These are phyloP conservation scores for Artemia franciscana DNA, from an alignment of 1,140 invertebrate species.

Conservation along the genomic window DNA sequence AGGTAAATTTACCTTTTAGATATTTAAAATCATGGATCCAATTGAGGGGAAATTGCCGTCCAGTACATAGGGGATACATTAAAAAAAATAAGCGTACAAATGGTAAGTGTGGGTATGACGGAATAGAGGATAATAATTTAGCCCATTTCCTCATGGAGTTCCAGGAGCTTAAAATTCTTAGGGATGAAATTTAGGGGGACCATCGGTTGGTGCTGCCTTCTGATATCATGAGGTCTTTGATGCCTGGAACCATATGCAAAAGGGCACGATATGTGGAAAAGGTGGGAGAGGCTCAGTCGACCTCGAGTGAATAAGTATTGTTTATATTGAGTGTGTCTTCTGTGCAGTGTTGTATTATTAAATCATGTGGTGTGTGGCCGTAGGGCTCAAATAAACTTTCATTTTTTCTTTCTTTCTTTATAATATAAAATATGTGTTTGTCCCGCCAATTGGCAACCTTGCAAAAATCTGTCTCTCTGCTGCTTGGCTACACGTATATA, in stretches of 20 bases:
- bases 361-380: too few species aligned
- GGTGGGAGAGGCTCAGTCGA: too few species aligned
- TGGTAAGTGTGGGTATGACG: background rate
- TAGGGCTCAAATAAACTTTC: too few species aligned
- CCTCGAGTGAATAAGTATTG: too few species aligned
- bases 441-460: too few species aligned
- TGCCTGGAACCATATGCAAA: background rate
- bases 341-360: too few species aligned
- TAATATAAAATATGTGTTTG: too few species aligned
- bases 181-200: background rate
- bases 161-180: background rate
- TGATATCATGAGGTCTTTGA: background rate
- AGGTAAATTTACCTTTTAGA: background rate
- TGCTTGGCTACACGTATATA: too few species aligned
- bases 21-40: background rate
- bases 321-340: too few species aligned
- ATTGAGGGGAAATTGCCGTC: background rate
- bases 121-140: background rate
- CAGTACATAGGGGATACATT: background rate
- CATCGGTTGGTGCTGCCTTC: background rate
- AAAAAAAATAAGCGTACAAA: background rate
- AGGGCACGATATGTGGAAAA: too few species aligned
- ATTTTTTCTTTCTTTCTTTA: too few species aligned
- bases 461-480: too few species aligned
- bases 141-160: background rate